Base-by-base conservation (phyloP, 2,113 vertebrate species). In the Malurus alboscapulatus region DNA sequence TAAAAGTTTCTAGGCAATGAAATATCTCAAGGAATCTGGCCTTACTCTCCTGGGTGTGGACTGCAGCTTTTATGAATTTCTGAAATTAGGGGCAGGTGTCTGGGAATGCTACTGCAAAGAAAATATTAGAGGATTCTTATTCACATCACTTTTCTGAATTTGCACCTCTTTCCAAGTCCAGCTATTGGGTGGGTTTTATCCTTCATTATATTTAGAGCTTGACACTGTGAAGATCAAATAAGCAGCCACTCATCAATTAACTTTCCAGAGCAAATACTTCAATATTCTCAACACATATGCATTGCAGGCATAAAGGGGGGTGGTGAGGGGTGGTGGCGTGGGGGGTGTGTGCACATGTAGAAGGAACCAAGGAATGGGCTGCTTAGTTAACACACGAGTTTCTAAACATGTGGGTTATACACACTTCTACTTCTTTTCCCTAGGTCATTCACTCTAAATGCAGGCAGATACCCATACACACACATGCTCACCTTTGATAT, bases 221-320 rank as follows among this genome's bases (percentile, higher is more conserved):
- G 14, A 94, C 84, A 66, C 58, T 62, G 40, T 51, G 26, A 93
- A 84, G 86, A 91, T 95, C 93, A 96, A 95, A 96, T 78, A 94
- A 89, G 79, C 75, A 96, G 63, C 59, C 81, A 68, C 81, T 73
- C 90, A 73, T 61, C 94, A 85, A 68, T 88, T 86, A 96, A 86
- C 81, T 93, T 90, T 36, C 83, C 87, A 75, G 77, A 92, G 84
- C 91, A 89, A 65, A 50, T n/a, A 63, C 45, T 90, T 91, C 87
- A 63, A 88, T 90, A 78, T 87, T 91, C 74, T 57, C 58, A 53
- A 82, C 78, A 89, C 94, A 95, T 91, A 91, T 95, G 96, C 7
- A 18, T 24, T 29, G 50, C 96, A 96, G 96, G 69, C 94, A 65
- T 57, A 82, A 72, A 57, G 20, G 25, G 14, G 53, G 27, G 3